A percentile compares a stretch with the other conserved stretches of the same genome.
Evolutionary conservation across 2,113 vertebrate species (phyloP).

Genomic region (Peromyscus maniculatus): DNA sequence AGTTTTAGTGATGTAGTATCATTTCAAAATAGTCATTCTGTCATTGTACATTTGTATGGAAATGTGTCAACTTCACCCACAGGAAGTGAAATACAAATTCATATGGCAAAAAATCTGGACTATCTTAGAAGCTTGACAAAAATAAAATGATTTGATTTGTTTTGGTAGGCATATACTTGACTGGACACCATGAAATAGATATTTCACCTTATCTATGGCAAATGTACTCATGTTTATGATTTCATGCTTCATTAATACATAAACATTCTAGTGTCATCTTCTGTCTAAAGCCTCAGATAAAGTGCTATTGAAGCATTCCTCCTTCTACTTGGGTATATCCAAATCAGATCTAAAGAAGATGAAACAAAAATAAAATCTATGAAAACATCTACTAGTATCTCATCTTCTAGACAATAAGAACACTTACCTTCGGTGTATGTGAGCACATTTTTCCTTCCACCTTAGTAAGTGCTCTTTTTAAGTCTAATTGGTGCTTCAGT

Average conservation of each 20-base stretch:
- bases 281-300: constrained; percentile 5
- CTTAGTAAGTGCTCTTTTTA: constrained; percentile 41
- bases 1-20: background rate
- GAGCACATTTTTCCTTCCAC: constrained; percentile 29
- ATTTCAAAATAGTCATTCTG: constrained; percentile 52
- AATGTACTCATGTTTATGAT: constrained; percentile 33
- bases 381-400: constrained; percentile 45
- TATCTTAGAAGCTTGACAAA: constrained; percentile 36
- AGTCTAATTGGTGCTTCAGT: constrained; percentile 7
- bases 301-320: constrained; percentile 29
- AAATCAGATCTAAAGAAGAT: constrained; percentile 30
- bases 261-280: background rate
- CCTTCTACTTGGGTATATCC: background rate
- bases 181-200: background rate
- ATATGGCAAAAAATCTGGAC: constrained; percentile 18
- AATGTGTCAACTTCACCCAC: background rate
- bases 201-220: background rate
- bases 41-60: background rate
- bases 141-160: constrained; percentile 35
- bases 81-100: constrained; percentile 49
- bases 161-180: background rate
- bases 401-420: constrained; percentile 41
- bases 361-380: constrained; percentile 25
- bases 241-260: constrained; percentile 20
- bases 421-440: constrained; percentile 11